These are phyloP conservation scores for Sitta europaea DNA, from an alignment of 2,113 vertebrate species.

Conservation along the genomic window DNA sequence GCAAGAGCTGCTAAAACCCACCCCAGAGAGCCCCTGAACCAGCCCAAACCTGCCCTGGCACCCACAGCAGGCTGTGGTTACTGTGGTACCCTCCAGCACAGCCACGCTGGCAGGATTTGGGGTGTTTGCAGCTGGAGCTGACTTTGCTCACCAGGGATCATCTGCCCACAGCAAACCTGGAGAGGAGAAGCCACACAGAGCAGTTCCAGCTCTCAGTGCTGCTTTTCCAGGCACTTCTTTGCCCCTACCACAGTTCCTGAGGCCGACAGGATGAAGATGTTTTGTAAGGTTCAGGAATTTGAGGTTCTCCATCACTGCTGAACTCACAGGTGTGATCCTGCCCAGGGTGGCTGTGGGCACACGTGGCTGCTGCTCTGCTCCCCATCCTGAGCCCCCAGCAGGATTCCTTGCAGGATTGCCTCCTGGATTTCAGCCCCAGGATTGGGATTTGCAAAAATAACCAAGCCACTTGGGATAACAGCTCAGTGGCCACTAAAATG, in stretches of 20 bases:
- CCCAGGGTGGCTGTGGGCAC: fast-evolving
- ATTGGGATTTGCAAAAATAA: neutral
- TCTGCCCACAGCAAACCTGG: neutral
- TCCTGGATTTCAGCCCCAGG: neutral
- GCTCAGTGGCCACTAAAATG: neutral
- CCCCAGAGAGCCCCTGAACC: neutral
- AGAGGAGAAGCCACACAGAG: neutral
- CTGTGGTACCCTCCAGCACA: neutral
- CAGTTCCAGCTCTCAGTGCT: fast-evolving
- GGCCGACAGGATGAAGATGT: neutral
- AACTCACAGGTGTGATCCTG: too few relatives aligned
- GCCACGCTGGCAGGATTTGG: neutral
- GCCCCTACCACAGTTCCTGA: neutral
- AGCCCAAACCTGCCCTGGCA: neutral
- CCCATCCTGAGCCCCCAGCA: neutral
- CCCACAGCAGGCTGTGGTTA: fast-evolving
- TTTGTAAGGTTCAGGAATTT: neutral
- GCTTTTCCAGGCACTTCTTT: neutral
- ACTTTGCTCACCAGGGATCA: neutral
- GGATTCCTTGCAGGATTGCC: neutral
- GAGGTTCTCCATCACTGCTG: neutral
- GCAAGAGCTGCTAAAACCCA: neutral
- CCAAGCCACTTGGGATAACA: neutral
- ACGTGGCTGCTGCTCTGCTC: neutral
- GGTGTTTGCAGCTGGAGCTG: neutral